These are phyloP conservation scores for Helicoverpa assulta DNA, from an alignment of 2,888 invertebrate species.

Conservation along the genomic window DNA sequence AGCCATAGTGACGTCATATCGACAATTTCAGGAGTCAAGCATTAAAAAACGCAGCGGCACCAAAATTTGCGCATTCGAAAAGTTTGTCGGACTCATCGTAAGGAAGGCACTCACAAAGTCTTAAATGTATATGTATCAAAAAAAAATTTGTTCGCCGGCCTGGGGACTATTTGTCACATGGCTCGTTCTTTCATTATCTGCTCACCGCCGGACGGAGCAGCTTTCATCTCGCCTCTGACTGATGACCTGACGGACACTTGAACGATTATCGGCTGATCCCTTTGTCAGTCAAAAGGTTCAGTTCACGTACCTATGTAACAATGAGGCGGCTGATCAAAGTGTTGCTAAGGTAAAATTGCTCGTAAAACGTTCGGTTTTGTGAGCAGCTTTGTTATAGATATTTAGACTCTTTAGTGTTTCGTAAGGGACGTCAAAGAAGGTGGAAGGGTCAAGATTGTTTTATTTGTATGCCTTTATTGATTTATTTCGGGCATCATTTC, in stretches of 20 bases:
- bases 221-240: constrained; percentile 85
- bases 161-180: constrained; percentile 83
- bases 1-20: too few relatives aligned
- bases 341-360: constrained; percentile 42
- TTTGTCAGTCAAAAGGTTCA: constrained; percentile 82
- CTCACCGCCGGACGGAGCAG: constrained; percentile 65
- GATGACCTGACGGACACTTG: constrained; percentile 85
- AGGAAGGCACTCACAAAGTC: too few relatives aligned
- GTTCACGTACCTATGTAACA: constrained; percentile 73
- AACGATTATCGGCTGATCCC: constrained; percentile 83
- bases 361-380: constrained; percentile 26
- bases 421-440: not conserved
- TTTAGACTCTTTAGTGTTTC: constrained; percentile 15
- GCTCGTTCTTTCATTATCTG: constrained; percentile 67
- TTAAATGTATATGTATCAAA: too few relatives aligned
- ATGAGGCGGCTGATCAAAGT: constrained; percentile 82
- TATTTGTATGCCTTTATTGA: too few relatives aligned
- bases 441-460: too few relatives aligned
- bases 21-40: too few relatives aligned
- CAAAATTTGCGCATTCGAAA: too few relatives aligned
- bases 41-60: too few relatives aligned
- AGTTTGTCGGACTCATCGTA: too few relatives aligned
- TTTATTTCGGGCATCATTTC: too few relatives aligned
- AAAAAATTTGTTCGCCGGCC: too few relatives aligned
- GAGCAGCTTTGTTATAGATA: constrained; percentile 8